These are phyloP conservation scores for Lasioglossum villosulum DNA, from an alignment of 2,888 invertebrate genomes.

Conservation along the genomic window DNA sequence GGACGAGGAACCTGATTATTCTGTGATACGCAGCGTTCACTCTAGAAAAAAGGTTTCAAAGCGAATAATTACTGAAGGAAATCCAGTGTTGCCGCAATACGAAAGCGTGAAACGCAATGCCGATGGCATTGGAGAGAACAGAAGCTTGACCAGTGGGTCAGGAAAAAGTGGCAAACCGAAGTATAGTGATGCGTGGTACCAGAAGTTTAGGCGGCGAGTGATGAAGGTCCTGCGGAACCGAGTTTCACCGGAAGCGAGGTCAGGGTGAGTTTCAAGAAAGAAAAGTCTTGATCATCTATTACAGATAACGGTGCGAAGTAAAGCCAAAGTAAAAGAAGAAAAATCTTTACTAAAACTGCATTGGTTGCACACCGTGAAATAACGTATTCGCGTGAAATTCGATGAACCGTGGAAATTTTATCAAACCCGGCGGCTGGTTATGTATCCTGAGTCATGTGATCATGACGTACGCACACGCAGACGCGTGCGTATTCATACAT, in stretches of 20 bases:
- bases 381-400: not conserved
- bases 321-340: not conserved
- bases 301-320: no score
- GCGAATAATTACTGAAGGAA: constrained; percentile 21
- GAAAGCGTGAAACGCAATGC: constrained; percentile 29
- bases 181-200: constrained; percentile 67
- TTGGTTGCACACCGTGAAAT: not conserved
- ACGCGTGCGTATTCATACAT: not conserved
- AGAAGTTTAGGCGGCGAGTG: constrained; percentile 70
- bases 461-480: not conserved
- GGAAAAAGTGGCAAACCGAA: constrained; percentile 57
- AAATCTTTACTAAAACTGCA: not conserved
- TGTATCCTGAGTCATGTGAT: not conserved
- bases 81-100: constrained; percentile 39
- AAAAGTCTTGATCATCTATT: not conserved
- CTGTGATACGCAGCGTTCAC: not conserved
- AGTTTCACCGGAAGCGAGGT: constrained; percentile 63
- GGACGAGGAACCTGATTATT: constrained; percentile 42
- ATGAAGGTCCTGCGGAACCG: constrained; percentile 71
- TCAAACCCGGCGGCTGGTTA: not conserved
- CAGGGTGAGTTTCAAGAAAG: constrained; percentile 69
- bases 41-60: not conserved
- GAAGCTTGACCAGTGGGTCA: constrained; percentile 34
- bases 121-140: constrained; percentile 48
- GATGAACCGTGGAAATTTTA: not conserved